phyloP scores from a whole-genome alignment of 2,888 invertebrate genomes.

The Pilophorus perplexus region DNA sequence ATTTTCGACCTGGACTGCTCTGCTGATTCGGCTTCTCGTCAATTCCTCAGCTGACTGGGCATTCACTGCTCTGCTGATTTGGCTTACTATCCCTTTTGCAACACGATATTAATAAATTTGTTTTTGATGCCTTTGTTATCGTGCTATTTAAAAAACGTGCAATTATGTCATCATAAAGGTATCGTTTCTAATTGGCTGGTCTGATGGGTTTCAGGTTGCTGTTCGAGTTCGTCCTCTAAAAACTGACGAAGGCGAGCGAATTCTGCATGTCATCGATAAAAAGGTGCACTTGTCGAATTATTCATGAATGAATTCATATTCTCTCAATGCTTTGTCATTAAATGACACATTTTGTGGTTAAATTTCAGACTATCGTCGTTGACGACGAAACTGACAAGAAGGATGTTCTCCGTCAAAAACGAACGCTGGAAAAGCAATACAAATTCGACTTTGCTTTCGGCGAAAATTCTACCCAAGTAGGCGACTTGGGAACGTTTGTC shows the following conservation, averaged over 20 bases:
- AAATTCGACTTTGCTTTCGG: slow-evolving; percentile 87
- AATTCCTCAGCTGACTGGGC: no score
- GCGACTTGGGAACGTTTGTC: no score
- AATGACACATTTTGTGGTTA: not conserved
- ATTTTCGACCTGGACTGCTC: no score
- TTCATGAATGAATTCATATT: not conserved
- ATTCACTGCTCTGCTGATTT: no score
- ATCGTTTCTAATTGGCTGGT: no score
- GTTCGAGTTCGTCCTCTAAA: slow-evolving; percentile 84
- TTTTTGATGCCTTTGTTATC: no score
- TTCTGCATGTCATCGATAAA: slow-evolving; percentile 73
- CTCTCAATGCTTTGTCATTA: not conserved
- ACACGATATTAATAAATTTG: no score
- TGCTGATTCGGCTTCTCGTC: no score
- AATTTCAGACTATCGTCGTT: slow-evolving; percentile 62
- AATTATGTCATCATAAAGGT: no score
- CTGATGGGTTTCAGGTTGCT: slow-evolving; percentile 64
- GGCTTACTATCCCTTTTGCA: no score
- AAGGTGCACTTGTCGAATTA: slow-evolving; percentile 58
- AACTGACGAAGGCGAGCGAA: slow-evolving; percentile 70
- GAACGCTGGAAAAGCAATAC: slow-evolving; percentile 75
- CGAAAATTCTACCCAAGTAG: slow-evolving; percentile 79
- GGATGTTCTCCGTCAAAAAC: slow-evolving; percentile 67
- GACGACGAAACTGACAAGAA: slow-evolving; percentile 62
- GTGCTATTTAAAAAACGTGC: no score